Conservation (phyloP, 2,113 vertebrate species). For the Manacus vitellinus region DNA sequence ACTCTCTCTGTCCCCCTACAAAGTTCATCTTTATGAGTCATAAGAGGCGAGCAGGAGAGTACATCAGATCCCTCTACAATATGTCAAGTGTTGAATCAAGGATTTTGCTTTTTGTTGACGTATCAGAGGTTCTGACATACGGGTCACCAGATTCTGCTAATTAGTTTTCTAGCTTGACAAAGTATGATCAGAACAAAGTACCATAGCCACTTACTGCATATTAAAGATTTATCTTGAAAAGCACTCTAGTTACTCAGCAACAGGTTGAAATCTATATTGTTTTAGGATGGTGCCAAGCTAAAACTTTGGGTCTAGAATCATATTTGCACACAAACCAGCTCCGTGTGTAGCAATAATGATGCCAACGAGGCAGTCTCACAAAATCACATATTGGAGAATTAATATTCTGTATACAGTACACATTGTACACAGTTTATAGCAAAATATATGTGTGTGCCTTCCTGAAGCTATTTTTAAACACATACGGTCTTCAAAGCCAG, state of each 20-base stretch:
- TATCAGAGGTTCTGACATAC: constrained; percentile 49
- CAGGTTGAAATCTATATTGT: constrained; percentile 38
- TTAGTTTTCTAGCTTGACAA: constrained; percentile 6
- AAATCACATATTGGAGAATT: constrained; percentile 54
- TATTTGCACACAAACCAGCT: constrained; percentile 57
- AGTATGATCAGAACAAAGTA: neutral
- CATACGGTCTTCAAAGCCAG: constrained; percentile 48
- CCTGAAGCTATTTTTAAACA: constrained; percentile 60
- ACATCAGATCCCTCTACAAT: neutral
- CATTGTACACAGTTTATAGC: constrained; percentile 58
- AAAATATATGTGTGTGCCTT: constrained; percentile 64
- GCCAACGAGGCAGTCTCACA: constrained; percentile 1
- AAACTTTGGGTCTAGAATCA: neutral
- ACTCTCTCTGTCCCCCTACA: neutral
- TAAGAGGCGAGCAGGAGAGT: neutral
- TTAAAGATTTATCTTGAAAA: neutral
- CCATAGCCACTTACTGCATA: neutral
- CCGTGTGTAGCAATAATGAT: neutral
- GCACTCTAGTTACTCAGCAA: neutral
- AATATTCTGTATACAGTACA: constrained; percentile 63
- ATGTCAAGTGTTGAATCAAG: neutral
- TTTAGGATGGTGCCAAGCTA: constrained; percentile 1
- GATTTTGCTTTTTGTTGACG: constrained; percentile 20
- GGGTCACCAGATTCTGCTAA: constrained; percentile 30
- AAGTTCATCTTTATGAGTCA: neutral